These are phyloP conservation scores for Dendrophyllia cribrosa DNA, from an alignment of 64 coral and sea anemone species.

Conservation along the genomic window DNA sequence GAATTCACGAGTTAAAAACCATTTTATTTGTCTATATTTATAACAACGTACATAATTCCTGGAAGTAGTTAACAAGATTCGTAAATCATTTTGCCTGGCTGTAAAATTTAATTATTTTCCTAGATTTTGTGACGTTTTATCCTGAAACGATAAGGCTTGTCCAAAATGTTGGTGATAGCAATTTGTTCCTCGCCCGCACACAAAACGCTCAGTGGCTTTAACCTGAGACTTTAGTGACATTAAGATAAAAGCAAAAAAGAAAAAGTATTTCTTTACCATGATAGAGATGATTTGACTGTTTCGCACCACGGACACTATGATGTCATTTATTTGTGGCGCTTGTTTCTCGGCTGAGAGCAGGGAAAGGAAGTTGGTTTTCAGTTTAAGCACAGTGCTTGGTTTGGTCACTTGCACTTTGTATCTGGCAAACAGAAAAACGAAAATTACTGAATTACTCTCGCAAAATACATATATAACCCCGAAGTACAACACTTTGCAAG, in stretches of 20 bases:
- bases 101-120: no score
- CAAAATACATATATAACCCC: no score
- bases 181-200: background rate
- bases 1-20: no score
- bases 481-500: no score
- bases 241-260: background rate
- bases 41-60: no score
- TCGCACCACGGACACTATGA: constrained; percentile 43
- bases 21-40: no score
- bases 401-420: constrained; percentile 44
- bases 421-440: constrained; percentile 19
- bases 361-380: constrained; percentile 53
- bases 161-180: no score
- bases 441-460: background rate
- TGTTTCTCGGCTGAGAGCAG: constrained; percentile 19
- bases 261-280: constrained; percentile 32
- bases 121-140: no score
- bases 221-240: no score
- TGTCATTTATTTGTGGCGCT: constrained; percentile 1
- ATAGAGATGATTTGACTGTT: constrained; percentile 23
- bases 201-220: background rate
- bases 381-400: constrained; percentile 47
- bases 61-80: no score
- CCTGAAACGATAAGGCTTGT: no score
- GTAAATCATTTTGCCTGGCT: no score